phyloP scores from a whole-genome alignment of 2,113 vertebrate genomes.

The Hippoglossus stenolepis region DNA sequence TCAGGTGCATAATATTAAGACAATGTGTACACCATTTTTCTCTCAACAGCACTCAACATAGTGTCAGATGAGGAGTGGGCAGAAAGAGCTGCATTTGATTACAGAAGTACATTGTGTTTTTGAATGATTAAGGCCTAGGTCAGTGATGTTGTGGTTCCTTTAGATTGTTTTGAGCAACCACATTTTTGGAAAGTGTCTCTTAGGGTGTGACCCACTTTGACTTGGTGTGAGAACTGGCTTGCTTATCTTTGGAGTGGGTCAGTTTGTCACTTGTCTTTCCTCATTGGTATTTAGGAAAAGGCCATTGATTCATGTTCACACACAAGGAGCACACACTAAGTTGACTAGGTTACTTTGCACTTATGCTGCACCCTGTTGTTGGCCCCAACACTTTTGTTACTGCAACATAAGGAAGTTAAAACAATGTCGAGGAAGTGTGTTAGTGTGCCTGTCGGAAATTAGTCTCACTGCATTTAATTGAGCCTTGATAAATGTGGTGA shows the following conservation, averaged over 20 bases:
- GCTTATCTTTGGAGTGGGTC: constrained; percentile 67
- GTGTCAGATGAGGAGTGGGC: too few species aligned
- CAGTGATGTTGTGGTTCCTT: constrained; percentile 32
- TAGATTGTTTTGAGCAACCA: constrained; percentile 57
- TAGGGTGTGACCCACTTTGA: constrained; percentile 38
- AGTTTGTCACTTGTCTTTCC: constrained; percentile 45
- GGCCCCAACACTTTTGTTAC: constrained; percentile 40
- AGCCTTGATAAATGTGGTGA: constrained; percentile 35
- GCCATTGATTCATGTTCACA: constrained; percentile 43
- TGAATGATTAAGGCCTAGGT: constrained; percentile 49
- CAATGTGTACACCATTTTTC: constrained; percentile 35
- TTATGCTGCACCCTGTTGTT: constrained; percentile 54
- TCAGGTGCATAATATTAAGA: too few species aligned
- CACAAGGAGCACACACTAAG: constrained; percentile 38
- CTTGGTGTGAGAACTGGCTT: constrained; percentile 65
- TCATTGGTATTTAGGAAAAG: constrained; percentile 41
- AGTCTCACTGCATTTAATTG: constrained; percentile 51
- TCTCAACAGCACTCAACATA: constrained; percentile 5
- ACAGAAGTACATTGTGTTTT: constrained; percentile 20
- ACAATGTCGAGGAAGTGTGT: constrained; percentile 81
- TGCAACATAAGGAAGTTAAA: constrained; percentile 65
- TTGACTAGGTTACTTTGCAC: constrained; percentile 50
- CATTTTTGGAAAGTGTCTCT: constrained; percentile 59
- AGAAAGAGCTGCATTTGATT: background rate
- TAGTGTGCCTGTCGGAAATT: constrained; percentile 59